Percentiles rank a stretch among this genome's conserved stretches.
phyloP scores from a whole-genome alignment of 1,140 invertebrate genomes.

The Metaphire vulgaris region DNA sequence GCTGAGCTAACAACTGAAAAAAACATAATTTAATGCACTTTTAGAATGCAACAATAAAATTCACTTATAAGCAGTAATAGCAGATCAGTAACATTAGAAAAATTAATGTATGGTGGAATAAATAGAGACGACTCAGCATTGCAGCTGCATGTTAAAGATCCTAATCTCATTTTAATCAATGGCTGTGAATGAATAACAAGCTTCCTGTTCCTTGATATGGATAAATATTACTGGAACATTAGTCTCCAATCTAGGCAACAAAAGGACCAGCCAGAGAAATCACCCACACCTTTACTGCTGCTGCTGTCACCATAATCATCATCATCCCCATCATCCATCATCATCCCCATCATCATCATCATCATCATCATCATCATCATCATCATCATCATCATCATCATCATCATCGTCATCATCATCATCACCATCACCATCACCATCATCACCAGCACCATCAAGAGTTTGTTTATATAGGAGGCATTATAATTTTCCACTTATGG shows the following conservation, averaged over 20 bases:
- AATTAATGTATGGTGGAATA: neutral
- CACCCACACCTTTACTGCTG: no score
- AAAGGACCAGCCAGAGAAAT: no score
- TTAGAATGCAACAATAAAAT: neutral
- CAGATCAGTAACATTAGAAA: neutral
- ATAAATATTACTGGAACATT: no score
- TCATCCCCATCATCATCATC: neutral
- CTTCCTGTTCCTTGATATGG: no score
- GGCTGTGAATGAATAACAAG: no score
- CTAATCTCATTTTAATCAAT: no score
- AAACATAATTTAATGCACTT: no score
- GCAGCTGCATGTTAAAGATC: no score
- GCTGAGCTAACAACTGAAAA: no score
- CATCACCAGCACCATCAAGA: neutral
- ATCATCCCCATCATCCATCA: neutral
- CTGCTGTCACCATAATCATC: neutral
- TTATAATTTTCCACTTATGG: no score
- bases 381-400: conserved; percentile 2
- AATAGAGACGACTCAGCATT: no score
- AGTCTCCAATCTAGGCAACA: no score
- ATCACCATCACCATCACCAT: neutral
- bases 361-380: neutral
- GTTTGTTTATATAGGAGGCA: neutral
- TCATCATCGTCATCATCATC: conserved; percentile 1
- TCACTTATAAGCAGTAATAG: neutral